These are phyloP conservation scores for Asbolus verrucosus DNA, from an alignment of 1,140 invertebrate species.

Conservation along the genomic window DNA sequence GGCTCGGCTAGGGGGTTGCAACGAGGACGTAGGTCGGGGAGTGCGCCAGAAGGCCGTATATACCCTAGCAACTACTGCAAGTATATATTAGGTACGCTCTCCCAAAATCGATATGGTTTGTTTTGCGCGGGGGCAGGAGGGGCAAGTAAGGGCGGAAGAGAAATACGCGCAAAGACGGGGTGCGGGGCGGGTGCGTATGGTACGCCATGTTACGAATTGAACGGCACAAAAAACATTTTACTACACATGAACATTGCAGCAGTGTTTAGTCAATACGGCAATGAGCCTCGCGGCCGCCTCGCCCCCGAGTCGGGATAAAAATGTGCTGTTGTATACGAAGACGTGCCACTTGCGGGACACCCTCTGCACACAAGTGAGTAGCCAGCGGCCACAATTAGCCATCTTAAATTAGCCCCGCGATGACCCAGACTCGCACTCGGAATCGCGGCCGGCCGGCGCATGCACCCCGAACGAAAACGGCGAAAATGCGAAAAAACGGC, in stretches of 20 bases:
- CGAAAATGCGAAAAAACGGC: not conserved
- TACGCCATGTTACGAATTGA: slow-evolving; percentile 63
- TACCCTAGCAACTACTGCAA: slow-evolving; percentile 63
- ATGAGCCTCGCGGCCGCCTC: not conserved
- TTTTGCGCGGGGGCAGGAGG: slow-evolving; percentile 58
- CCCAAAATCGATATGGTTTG: slow-evolving; percentile 64
- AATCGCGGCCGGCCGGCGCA: not conserved
- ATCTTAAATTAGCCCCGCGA: not conserved
- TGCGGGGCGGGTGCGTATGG: slow-evolving; percentile 60
- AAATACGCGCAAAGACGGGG: slow-evolving; percentile 56
- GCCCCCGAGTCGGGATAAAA: not conserved
- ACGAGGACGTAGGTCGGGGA: slow-evolving; percentile 44
- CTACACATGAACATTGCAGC: slow-evolving; percentile 60
- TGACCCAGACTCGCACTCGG: too few species aligned
- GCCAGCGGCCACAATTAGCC: slow-evolving; percentile 1
- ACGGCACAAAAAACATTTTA: slow-evolving; percentile 58
- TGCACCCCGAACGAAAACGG: not conserved
- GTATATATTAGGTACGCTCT: slow-evolving; percentile 61
- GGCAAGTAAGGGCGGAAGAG: slow-evolving; percentile 60
- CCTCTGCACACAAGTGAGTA: slow-evolving; percentile 25
- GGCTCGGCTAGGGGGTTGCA: slow-evolving; percentile 31
- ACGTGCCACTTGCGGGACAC: not conserved
- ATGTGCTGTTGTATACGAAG: not conserved
- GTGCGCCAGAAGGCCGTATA: slow-evolving; percentile 49
- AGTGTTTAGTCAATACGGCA: slow-evolving; percentile 61